Base-by-base conservation (phyloP, 1,140 invertebrate genomes). In the Drosophila rufa region DNA sequence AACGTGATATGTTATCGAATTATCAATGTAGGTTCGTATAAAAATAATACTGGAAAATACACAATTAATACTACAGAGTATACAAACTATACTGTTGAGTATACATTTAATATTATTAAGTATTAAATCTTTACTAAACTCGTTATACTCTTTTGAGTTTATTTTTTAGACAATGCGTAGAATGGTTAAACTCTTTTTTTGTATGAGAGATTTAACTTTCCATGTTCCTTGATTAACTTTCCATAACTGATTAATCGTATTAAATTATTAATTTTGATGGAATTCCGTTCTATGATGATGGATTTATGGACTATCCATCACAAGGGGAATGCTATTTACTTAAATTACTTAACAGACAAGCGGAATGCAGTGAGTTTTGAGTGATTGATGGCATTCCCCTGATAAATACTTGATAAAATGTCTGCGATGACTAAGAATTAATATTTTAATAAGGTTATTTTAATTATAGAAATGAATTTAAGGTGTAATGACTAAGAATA, bases 201-300 rank as follows among this genome's bases (percentile, higher is more conserved):
- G 27, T 6, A 0, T 33, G 30, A 33, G 1, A 6, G 5, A 40
- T 15, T 6, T 15, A 40, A 40, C 12, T 12, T 12, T 4, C 4
- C 2, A 36, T 19, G 3, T 15, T 3, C 6, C 17, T 53, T 36
- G 17, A n/a, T n/a, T 11, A 14, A 51, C 17, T 2, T 36, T 19
- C 14, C 14, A 8, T 0, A 38, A n/a, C 14, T 40, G 36, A 25
- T 40, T 11, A 40, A 56, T 56, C 36, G 11, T 8, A n/a, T 56
- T 25, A 11, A 25, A 9, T 11, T 25, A 56, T 25, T 56, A 56
- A 56, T 40, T 56, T 40, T 8, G 8, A 15, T 38, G 15, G 14
- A 25, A 56, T 56, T 56, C 36, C 53, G 5, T 40, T n/a, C 36
- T 40, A 56, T 56, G 53, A 40, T 40, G 53, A 56, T 56, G 53